These are phyloP conservation scores for Oscheius sp. DNA, from an alignment of 1,140 invertebrate genomes.

Conservation along the genomic window DNA sequence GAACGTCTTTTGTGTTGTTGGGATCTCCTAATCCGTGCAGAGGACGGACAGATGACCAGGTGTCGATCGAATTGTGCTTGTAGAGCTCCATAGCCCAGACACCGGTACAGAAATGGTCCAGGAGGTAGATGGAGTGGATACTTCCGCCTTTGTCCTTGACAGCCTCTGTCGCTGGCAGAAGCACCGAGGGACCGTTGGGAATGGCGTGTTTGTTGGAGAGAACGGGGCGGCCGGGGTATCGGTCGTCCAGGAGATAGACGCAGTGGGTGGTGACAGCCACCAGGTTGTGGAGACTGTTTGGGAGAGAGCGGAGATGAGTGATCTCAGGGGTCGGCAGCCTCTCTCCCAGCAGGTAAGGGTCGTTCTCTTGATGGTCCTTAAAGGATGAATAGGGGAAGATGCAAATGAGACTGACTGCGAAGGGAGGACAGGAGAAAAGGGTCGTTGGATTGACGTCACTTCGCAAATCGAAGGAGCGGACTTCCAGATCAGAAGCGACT, in stretches of 20 bases:
- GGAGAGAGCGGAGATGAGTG: background rate
- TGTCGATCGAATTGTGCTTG: background rate
- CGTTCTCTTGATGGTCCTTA: too few relatives aligned
- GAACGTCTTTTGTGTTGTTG: background rate
- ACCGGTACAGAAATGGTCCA: background rate
- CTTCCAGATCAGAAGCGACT: background rate
- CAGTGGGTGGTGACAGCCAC: conserved; percentile 2
- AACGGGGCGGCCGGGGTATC: conserved; percentile 1
- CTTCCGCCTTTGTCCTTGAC: background rate
- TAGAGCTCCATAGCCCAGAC: background rate
- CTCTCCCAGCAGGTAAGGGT: background rate
- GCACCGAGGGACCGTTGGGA: conserved; percentile 2
- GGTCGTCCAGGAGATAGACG: conserved; percentile 21
- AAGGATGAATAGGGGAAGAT: too few relatives aligned
- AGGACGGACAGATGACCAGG: background rate
- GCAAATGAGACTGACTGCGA: too few relatives aligned
- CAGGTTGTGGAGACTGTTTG: background rate
- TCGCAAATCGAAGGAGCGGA: conserved; percentile 21
- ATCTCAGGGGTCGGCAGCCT: background rate
- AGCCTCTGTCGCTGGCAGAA: background rate
- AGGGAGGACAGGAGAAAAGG: background rate
- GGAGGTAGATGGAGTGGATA: background rate
- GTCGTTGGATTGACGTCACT: background rate
- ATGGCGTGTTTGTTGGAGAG: conserved; percentile 1
- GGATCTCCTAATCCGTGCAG: background rate